Evolutionary conservation across 2,888 invertebrate species (phyloP), one percentile per base, ranked within the genome.

Genomic region (Mesopsocus fuscifrons): DNA sequence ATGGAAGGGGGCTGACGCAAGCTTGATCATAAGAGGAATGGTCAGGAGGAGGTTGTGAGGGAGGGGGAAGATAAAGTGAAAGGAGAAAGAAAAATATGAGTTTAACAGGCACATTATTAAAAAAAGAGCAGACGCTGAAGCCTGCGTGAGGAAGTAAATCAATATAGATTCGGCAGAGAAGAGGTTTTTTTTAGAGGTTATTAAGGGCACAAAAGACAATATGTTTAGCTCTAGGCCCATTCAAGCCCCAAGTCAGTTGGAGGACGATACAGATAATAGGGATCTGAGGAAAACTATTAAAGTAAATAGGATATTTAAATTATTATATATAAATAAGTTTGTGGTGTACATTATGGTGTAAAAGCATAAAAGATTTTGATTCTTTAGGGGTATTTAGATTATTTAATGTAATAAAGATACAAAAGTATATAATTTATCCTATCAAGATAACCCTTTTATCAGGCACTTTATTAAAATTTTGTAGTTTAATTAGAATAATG

Each of bases 161-260:
- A 72, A 55, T 0, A 67, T 61, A n/a, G 69, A 59, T 67, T 71
- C 69, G 1, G 65, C 60, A 1, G 64, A 55, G 52, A 64, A 48
- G 51, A 66, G 53, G 56, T 69, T 70, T 55, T 62, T 64, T 23
- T 57, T 57, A 33, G 59, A 61, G 49, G 61, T 64, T 58, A 72
- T 66, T 55, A 72, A 50, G 46, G 71, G 71, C 40, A 72, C 71
- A 65, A 72, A 69, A 52, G 68, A 65, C 52, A 73, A 56, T 51
- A 72, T 52, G 61, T 73, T 73, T 61, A 72, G 69, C 67, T 73
- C 72, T 65, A 73, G 58, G 1, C 71, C 69, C 61, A 72, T 67
- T 68, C 72, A 73, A 56, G 61, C 58, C 49, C 57, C 50, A 52
- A 66, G 49, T 53, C 65, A 66, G n/a, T 63, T 60, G 47, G 57